These are phyloP conservation scores for Eulemur albifrons DNA, from an alignment of 2,797 vertebrate species.

Conservation along the genomic window DNA sequence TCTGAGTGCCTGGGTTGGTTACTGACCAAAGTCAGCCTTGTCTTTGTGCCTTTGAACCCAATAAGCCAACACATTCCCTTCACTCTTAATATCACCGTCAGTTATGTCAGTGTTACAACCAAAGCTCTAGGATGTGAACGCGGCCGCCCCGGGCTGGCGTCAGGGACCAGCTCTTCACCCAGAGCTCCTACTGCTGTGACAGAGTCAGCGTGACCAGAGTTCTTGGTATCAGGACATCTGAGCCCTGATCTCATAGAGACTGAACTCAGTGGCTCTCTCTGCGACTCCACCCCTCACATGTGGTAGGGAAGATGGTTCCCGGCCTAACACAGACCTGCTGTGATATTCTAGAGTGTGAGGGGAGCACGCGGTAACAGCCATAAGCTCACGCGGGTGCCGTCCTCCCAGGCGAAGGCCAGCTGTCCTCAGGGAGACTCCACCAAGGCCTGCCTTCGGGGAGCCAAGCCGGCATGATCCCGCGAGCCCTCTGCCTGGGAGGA, in stretches of 20 bases:
- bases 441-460: not conserved
- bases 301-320: not conserved
- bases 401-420: not conserved
- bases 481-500: not conserved
- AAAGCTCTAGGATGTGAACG: too few species aligned
- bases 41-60: not conserved
- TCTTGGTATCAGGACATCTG: not conserved
- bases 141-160: too few species aligned
- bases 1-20: not conserved
- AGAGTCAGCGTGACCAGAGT: not conserved
- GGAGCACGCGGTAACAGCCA: too few species aligned
- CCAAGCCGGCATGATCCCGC: not conserved
- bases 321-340: not conserved
- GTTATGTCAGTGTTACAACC: not conserved
- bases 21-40: not conserved
- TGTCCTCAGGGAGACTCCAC: not conserved
- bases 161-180: too few species aligned
- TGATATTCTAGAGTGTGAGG: not conserved
- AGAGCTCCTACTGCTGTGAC: too few species aligned
- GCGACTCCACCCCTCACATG: not conserved
- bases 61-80: not conserved
- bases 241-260: not conserved
- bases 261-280: not conserved
- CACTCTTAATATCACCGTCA: not conserved
- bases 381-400: too few species aligned